Evolutionary conservation across 2,888 invertebrate species (phyloP), one percentile per base, ranked within the genome.

Genomic region (Beris chalybata): DNA sequence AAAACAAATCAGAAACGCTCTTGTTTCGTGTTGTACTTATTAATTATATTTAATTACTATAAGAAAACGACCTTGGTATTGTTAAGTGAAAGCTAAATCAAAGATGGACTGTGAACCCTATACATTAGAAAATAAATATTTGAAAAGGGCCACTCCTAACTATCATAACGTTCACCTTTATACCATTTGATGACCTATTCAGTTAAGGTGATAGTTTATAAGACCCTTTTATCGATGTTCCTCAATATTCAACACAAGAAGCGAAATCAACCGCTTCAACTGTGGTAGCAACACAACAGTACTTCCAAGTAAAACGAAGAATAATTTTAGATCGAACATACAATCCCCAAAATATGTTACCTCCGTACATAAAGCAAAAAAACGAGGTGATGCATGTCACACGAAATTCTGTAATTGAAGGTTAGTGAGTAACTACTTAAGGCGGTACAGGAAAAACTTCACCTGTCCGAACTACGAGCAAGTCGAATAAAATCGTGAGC

Each of bases 341-440:
- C 15, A 48, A 12, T 5, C n/a, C 48, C 48, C 15, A 0, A 48
- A 48, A 48, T 22, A 22, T 15, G 15, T n/a, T 13, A 5, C 44
- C 11, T 3, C 9, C n/a, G 44, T 44, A n/a, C 29, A 29, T 38
- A 47, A 30, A 43, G 32, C 15, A 43, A 45, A 52, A 6, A 12
- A 48, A 38, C 52, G 58, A 65, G 68, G 68, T 66, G 63, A 68
- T 68, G 68, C 68, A 68, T 68, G 68, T 63, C 65, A 68, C 68
- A 68, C 68, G 68, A 68, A 65, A 68, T 66, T 61, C 56, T 50
- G 57, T 68, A 68, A 68, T 68, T 68, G 68, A 65, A 65, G 68
- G 68, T 66, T 66, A 59, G 54, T 65, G 61, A 52, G 47, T 50
- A 61, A 22, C 52, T 61, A 52, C 32, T n/a, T 15, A 32, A 31